A percentile compares a stretch with the other conserved stretches of the same genome.
These are phyloP conservation scores for Calypte anna DNA, from an alignment of 2,113 vertebrate genomes.

Conservation along the genomic window DNA sequence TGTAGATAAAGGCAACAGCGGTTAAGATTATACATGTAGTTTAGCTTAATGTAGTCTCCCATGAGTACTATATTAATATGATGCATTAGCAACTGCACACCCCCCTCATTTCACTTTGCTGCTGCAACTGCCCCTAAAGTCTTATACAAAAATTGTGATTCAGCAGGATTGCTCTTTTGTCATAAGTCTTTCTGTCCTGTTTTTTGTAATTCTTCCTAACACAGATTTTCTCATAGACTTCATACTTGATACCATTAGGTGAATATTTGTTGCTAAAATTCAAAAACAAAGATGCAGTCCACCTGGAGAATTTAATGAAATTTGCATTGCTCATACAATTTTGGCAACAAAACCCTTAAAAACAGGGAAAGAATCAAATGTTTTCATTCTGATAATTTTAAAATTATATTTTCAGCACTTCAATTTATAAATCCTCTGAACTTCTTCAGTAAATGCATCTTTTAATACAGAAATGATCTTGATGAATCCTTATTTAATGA, in stretches of 20 bases:
- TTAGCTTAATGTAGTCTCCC: background rate
- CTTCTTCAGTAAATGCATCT: background rate
- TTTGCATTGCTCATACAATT: background rate
- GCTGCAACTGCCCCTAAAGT: background rate
- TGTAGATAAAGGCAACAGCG: background rate
- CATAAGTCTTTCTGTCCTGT: background rate
- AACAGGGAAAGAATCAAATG: background rate
- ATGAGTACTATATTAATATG: background rate
- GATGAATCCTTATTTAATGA: background rate
- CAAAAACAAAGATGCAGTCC: background rate
- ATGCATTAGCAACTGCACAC: background rate
- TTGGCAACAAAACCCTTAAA: background rate
- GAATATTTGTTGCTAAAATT: background rate
- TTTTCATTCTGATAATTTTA: background rate
- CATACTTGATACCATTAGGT: background rate
- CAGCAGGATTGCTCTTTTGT: background rate
- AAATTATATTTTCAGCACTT: background rate
- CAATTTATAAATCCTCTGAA: background rate
- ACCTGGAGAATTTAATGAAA: background rate
- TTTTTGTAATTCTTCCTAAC: background rate
- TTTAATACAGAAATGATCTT: background rate
- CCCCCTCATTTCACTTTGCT: background rate
- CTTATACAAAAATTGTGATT: background rate
- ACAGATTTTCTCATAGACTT: background rate
- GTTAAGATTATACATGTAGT: background rate